Evolutionary conservation across 37 sponge, comb jelly and placozoan genomes (phyloP), one percentile per base, ranked within the genome.

Genomic region (Petrosia ficiformis): DNA sequence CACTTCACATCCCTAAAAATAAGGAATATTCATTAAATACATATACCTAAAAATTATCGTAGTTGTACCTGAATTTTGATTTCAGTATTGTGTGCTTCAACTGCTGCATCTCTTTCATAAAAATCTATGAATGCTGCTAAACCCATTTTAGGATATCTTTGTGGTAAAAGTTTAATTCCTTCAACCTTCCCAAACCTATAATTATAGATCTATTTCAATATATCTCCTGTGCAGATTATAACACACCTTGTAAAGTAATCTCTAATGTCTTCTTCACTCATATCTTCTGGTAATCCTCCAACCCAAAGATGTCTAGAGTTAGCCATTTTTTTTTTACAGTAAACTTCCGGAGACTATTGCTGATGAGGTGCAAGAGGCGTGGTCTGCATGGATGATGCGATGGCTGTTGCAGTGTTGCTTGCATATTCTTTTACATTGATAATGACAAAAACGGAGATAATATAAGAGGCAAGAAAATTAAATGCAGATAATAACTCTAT

Each of bases 41-140:
- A 48, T 19, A 48, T 19, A 48, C 14, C 54, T 19, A 48, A 48
- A 48, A 19, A 14, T 48, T 19, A 48, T 48, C 14, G 14, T 19
- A 14, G 8, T 19, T 48, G 54, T 48, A 48, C 54, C 54, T 72
- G 60, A 35, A 84, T 34, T 59, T 70, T 72, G 38, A 74, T 80
- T 43, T 76, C 72, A 21, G 77, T 66, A 36, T 92, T 77, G 14
- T 77, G 70, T 19, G 92, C 88, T 38, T 87, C 81, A 26, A 83
- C 59, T n/a, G 95, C 95, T 42, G 74, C 68, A 4, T 73, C 44
- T 29, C 79, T 74, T 42, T 84, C 81, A 48, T 73, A 67, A 73
- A 94, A 94, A 74, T 94, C 95, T 57, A 94, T 64, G 48, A 90
- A 94, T 24, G 95, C 91, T 16, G 95, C 91, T 0, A 89, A 71